A percentile compares a stretch with the other conserved stretches of the same genome.
Evolutionary conservation across 1,140 invertebrate species (phyloP).

Genomic region (Acyrthosiphon pisum): DNA sequence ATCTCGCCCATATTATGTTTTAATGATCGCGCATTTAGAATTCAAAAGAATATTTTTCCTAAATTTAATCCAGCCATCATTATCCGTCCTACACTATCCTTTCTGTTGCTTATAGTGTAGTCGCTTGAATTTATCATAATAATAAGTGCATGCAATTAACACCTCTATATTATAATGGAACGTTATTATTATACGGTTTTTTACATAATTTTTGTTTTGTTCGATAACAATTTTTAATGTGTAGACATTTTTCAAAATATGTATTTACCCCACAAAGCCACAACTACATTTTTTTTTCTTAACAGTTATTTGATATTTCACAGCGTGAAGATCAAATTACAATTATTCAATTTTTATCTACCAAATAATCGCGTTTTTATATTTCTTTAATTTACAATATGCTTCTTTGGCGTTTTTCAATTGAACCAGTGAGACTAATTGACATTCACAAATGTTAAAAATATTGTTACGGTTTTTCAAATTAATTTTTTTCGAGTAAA

Average conservation of each 20-base stretch:
- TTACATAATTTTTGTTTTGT: neutral
- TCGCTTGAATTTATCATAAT: neutral
- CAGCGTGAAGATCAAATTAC: neutral
- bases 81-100: conserved; percentile 9
- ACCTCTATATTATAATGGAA: neutral
- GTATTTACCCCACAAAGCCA: neutral
- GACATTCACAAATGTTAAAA: neutral
- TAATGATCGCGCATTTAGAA: neutral
- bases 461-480: neutral
- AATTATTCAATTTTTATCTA: conserved; percentile 1
- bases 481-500: neutral
- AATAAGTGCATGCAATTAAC: conserved; percentile 1
- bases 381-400: neutral
- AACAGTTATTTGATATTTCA: neutral
- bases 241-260: neutral
- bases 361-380: neutral
- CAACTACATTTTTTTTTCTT: neutral
- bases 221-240: neutral
- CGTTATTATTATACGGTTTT: neutral
- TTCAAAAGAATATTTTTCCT: conserved; percentile 27
- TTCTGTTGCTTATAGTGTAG: conserved; percentile 48
- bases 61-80: neutral
- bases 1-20: neutral
- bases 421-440: neutral
- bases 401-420: neutral